phyloP scores from a whole-genome alignment of 1,140 invertebrate genomes.

The Diprion similis region DNA sequence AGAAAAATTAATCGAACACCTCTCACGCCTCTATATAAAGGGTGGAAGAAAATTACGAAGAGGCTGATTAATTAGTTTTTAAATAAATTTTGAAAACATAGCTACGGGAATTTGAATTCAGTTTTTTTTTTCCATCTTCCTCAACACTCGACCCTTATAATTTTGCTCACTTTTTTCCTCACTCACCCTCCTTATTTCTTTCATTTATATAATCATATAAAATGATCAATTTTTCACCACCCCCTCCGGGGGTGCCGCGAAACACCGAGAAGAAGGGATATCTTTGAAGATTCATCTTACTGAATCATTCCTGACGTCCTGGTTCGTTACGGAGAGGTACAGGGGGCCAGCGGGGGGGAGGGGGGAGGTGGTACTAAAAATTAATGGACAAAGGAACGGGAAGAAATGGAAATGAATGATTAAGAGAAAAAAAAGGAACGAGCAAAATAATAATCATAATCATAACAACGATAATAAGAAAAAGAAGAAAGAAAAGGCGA shows the following conservation, averaged over 20 bases:
- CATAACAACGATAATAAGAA: too few relatives aligned
- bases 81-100: background rate
- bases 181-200: background rate
- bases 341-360: too few relatives aligned
- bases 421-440: background rate
- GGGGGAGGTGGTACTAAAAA: background rate
- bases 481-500: too few relatives aligned
- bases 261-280: background rate
- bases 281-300: background rate
- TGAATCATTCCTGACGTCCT: slow-evolving; percentile 4
- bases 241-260: background rate
- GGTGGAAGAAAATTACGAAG: too few relatives aligned
- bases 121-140: too few relatives aligned
- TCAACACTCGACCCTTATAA: background rate
- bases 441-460: too few relatives aligned
- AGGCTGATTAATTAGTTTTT: slow-evolving; percentile 3
- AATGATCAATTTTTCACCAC: slow-evolving; percentile 1
- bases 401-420: background rate
- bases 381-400: background rate
- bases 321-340: background rate
- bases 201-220: background rate
- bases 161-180: background rate
- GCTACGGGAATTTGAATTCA: background rate
- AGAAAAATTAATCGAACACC: background rate
- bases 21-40: background rate